Base-by-base conservation (phyloP, 1,140 invertebrate species). In the Meloidogyne floridensis region DNA sequence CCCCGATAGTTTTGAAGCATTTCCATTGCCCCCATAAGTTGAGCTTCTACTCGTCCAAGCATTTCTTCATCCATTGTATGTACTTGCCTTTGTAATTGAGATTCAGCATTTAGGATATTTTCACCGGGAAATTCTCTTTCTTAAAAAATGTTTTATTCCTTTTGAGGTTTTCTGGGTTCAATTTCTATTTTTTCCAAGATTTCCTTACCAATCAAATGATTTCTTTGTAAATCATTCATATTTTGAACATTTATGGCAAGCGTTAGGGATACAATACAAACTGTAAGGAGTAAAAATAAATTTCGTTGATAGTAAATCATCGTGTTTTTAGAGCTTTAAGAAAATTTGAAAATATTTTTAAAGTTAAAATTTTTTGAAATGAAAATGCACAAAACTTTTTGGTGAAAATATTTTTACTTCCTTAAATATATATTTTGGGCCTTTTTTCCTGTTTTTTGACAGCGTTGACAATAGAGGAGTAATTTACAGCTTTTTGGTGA, bases 21-120 rank as follows among this genome's bases (percentile, higher is more conserved):
- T 15, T 70, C 77, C 18, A 74, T 47, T 15, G 72, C 72, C 18
- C 72, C 72, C 43, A 54, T 54, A n/a, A 54, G 15, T 47, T 47
- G 72, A 47, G 5, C 43, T 47, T 47, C 43, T 15, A 54, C 18
- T 47, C 72, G 18, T 47, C 43, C 51, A 54, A 74, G 72, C 3
- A 54, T 43, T 69, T 72, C 77, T 18, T 78, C 77, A 32, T 47
- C 59, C 42, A 43, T 73, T 72, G 20, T 80, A 32, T 53, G 78
- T n/a, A 20, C 18, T 51, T 47, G 59, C n/a, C n/a, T 11, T 59
- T 59, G 59, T 65, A n/a, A 6, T n/a, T 65, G 15, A n/a, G 59
- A n/a, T 65, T 65, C 59, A n/a, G 15, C 6, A 18, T 65, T 65
- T 65, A 65, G 7, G 7, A 18, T 5, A 7, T 65, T 65, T n/a